phyloP scores from a whole-genome alignment of 2,888 invertebrate genomes.

The Zeuzera pyrina region DNA sequence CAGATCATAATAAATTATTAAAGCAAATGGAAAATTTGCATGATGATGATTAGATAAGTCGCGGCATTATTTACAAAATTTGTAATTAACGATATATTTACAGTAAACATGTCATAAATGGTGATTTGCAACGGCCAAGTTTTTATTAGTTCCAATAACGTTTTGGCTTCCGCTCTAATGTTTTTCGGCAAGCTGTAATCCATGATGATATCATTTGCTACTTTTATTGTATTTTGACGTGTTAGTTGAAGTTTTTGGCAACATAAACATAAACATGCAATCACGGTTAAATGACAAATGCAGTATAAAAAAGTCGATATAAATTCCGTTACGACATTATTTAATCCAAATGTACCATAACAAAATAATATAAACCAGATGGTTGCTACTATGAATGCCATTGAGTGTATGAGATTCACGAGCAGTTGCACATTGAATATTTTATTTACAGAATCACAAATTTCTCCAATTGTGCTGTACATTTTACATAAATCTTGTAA shows the following conservation, averaged over 20 bases:
- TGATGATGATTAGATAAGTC: slow-evolving; percentile 48
- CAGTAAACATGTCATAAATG: slow-evolving; percentile 44
- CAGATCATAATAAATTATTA: too few relatives aligned
- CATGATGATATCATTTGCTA: slow-evolving; percentile 13
- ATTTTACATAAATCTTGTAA: slow-evolving; percentile 7
- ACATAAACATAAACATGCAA: slow-evolving; percentile 6
- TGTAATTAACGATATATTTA: slow-evolving; percentile 45
- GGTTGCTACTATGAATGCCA: slow-evolving; percentile 8
- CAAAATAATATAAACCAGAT: slow-evolving; percentile 9
- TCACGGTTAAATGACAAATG: slow-evolving; percentile 4
- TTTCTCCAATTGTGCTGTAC: slow-evolving; percentile 10
- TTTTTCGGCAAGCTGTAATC: slow-evolving; percentile 8
- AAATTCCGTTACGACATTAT: neutral
- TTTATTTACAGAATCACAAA: slow-evolving; percentile 9
- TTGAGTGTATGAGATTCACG: slow-evolving; percentile 8
- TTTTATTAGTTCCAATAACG: slow-evolving; percentile 12
- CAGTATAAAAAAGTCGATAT: slow-evolving; percentile 8
- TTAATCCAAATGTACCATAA: slow-evolving; percentile 3
- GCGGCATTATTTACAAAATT: slow-evolving; percentile 51
- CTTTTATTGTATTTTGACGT: slow-evolving; percentile 8
- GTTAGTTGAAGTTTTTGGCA: slow-evolving; percentile 8
- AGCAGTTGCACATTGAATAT: slow-evolving; percentile 12
- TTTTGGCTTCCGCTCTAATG: slow-evolving; percentile 10
- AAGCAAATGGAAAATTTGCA: slow-evolving; percentile 43
- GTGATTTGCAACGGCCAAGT: slow-evolving; percentile 24